phyloP scores from a whole-genome alignment of 2,797 vertebrate species.

The Pipistrellus pipistrellus region DNA sequence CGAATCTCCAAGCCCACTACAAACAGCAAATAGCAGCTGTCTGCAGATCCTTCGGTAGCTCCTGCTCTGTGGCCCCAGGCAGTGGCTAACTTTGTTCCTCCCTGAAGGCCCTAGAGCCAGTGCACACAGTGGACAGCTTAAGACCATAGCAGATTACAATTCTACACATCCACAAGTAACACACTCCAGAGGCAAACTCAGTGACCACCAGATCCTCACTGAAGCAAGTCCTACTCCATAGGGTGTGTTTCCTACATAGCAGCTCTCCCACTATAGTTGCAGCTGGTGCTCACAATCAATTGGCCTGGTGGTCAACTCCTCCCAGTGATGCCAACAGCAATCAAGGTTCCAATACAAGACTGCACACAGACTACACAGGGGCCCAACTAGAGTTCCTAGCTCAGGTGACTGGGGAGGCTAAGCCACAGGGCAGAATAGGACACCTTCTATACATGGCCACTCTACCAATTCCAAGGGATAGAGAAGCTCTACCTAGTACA shows the following conservation, averaged over 20 bases:
- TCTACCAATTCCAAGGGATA: neutral
- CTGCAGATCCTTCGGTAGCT: neutral
- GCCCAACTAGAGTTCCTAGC: neutral
- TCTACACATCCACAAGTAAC: neutral
- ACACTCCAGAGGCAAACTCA: neutral
- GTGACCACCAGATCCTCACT: neutral
- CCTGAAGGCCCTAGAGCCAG: neutral
- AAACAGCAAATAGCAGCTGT: neutral
- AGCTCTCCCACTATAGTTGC: neutral
- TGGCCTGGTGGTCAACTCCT: neutral
- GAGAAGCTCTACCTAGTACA: neutral
- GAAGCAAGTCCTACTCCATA: neutral
- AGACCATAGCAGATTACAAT: neutral
- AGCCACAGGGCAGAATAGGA: too few species aligned
- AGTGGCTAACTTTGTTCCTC: neutral
- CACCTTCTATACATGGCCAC: neutral
- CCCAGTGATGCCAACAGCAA: neutral
- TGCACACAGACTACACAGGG: neutral
- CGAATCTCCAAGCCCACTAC: neutral
- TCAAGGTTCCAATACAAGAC: neutral
- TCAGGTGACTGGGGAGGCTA: too few species aligned
- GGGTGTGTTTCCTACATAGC: neutral
- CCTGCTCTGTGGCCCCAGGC: neutral
- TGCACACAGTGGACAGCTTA: neutral
- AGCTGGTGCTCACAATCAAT: neutral